Percentiles rank a stretch among this genome's conserved stretches.
Evolutionary conservation across 2,797 vertebrate genomes (phyloP).

Genomic region (Tadarida brasiliensis): DNA sequence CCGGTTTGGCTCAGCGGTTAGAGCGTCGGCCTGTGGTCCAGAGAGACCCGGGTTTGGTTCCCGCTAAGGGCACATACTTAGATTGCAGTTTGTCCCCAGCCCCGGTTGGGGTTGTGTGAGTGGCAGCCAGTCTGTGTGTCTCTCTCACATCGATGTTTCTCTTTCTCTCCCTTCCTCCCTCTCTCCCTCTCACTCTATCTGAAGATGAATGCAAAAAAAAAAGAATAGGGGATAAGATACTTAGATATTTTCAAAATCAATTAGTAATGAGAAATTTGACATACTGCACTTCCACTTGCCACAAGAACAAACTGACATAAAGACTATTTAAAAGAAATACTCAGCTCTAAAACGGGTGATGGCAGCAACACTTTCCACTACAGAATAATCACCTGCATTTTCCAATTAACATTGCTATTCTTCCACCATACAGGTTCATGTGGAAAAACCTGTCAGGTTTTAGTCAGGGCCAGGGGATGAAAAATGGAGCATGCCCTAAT

Average conservation of each 20-base stretch:
- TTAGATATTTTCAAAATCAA: conserved; percentile 66
- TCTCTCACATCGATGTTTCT: no score
- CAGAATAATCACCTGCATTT: neutral
- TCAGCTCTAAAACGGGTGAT: neutral
- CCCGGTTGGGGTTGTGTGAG: no score
- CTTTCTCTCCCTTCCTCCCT: no score
- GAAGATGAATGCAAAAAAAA: neutral
- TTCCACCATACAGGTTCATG: neutral
- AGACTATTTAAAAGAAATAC: conserved; percentile 1
- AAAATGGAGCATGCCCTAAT: conserved; percentile 46
- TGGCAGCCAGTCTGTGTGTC: no score
- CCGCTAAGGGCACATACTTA: no score
- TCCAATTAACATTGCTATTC: neutral
- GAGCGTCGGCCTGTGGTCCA: no score
- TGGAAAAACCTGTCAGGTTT: conserved; percentile 51
- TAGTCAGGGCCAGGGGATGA: conserved; percentile 38
- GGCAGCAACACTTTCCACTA: neutral
- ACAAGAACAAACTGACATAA: conserved; percentile 34
- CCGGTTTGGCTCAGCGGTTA: no score
- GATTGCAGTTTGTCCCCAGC: no score
- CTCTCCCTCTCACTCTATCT: no score
- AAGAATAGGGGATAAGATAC: neutral
- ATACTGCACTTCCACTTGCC: conserved; percentile 48
- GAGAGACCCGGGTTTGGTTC: no score
- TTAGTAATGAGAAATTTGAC: conserved; percentile 58